These are phyloP conservation scores for Cryptus armator DNA, from an alignment of 2,888 invertebrate genomes.

Conservation along the genomic window DNA sequence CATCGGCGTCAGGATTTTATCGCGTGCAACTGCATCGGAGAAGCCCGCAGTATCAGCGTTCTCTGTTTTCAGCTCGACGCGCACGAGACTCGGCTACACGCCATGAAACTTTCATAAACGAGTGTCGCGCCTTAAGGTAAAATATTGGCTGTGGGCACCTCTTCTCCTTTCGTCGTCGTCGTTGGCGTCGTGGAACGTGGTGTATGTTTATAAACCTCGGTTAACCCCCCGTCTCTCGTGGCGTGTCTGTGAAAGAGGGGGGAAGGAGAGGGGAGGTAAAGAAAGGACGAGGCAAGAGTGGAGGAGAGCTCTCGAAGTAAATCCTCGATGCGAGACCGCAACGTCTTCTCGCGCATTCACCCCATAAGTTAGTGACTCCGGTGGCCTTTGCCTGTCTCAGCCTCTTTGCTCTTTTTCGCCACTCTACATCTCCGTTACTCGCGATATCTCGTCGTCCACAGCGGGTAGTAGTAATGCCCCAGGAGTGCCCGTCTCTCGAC, in stretches of 20 bases:
- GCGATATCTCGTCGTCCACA: slow-evolving; percentile 49
- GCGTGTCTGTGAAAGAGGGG: slow-evolving; percentile 33
- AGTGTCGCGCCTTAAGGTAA: slow-evolving; percentile 78
- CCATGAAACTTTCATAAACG: slow-evolving; percentile 80
- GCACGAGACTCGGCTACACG: slow-evolving; percentile 60
- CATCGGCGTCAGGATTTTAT: background rate
- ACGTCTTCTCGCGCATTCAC: slow-evolving; percentile 58
- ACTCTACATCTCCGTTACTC: slow-evolving; percentile 62
- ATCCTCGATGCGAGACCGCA: slow-evolving; percentile 65
- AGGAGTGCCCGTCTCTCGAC: slow-evolving; percentile 40
- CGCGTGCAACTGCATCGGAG: slow-evolving; percentile 25
- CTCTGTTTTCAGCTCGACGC: slow-evolving; percentile 15
- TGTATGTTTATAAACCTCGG: slow-evolving; percentile 74
- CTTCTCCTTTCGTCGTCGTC: slow-evolving; percentile 54
- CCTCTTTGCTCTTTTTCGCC: slow-evolving; percentile 23
- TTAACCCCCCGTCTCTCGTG: slow-evolving; percentile 43
- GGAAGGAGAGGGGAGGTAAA: slow-evolving; percentile 39
- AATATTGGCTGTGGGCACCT: slow-evolving; percentile 74
- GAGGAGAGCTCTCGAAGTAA: slow-evolving; percentile 49
- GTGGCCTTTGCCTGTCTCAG: slow-evolving; percentile 44
- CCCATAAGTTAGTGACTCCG: slow-evolving; percentile 63
- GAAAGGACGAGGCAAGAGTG: slow-evolving; percentile 12
- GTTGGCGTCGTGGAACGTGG: slow-evolving; percentile 67
- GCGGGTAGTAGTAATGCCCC: slow-evolving; percentile 7
- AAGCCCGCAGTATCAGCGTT: background rate